phyloP scores from a whole-genome alignment of 2,797 vertebrate species.

The Chaetophractus vellerosus region DNA sequence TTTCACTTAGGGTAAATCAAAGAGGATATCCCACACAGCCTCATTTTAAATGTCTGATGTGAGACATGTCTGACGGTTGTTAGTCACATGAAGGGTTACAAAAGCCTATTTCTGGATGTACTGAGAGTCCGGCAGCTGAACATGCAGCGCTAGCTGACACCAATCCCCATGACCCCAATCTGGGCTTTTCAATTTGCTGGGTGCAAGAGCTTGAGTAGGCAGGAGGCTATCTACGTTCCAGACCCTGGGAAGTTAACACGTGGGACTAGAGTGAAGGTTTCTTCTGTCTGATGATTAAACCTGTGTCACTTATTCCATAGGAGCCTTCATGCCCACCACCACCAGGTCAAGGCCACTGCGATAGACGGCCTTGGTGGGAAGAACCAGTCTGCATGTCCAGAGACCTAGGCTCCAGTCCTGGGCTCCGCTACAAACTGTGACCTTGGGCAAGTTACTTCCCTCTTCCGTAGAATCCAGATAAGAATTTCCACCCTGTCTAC shows the following conservation, averaged over 20 bases:
- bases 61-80: neutral
- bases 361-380: neutral
- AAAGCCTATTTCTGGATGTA: slow-evolving; percentile 40
- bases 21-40: neutral
- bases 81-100: neutral
- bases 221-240: neutral
- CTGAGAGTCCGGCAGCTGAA: neutral
- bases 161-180: neutral
- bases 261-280: neutral
- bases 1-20: neutral
- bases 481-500: neutral
- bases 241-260: neutral
- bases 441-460: neutral
- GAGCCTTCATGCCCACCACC: neutral
- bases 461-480: neutral
- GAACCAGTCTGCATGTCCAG: neutral
- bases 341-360: neutral
- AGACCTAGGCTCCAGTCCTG: neutral
- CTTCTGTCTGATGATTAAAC: neutral
- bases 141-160: neutral
- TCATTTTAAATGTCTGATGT: slow-evolving; percentile 29
- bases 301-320: neutral
- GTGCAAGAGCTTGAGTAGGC: neutral
- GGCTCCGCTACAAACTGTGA: neutral
- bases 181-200: neutral